These are phyloP conservation scores for Hylomyscus alleni DNA, from an alignment of 2,797 vertebrate genomes.

Conservation along the genomic window DNA sequence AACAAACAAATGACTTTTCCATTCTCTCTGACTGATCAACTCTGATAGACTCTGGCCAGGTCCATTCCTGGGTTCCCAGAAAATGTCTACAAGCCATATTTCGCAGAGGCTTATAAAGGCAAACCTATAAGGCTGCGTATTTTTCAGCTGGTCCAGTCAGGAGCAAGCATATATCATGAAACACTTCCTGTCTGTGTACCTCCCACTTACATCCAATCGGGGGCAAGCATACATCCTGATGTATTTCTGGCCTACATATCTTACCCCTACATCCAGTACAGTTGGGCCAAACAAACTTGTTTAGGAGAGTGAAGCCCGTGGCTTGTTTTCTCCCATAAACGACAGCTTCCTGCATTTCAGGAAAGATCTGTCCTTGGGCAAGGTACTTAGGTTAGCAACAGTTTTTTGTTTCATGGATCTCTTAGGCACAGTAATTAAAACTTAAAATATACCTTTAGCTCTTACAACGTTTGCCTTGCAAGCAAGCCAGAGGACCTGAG, in stretches of 20 bases:
- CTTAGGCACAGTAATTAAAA: background rate
- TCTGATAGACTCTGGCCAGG: background rate
- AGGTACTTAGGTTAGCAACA: background rate
- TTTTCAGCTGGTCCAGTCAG: background rate
- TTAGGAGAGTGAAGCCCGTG: background rate
- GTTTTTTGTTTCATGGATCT: background rate
- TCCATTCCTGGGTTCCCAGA: background rate
- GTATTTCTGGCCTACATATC: background rate
- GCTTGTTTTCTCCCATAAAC: background rate
- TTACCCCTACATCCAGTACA: background rate
- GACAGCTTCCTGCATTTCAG: background rate
- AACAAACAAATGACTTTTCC: too few species aligned
- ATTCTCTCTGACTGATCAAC: too few species aligned
- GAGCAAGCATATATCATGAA: background rate
- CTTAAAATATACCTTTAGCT: background rate
- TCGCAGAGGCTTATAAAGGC: background rate
- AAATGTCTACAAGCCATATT: background rate
- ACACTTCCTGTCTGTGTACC: background rate
- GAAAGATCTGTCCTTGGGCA: background rate
- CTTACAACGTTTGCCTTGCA: background rate
- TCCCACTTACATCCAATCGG: background rate
- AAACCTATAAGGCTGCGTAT: background rate
- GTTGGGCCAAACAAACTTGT: background rate
- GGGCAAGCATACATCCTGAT: background rate
- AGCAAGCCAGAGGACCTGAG: background rate